A percentile compares a stretch with the other conserved stretches of the same genome.
These are phyloP conservation scores for Sarcoramphus papa DNA, from an alignment of 2,797 vertebrate species.

Conservation along the genomic window DNA sequence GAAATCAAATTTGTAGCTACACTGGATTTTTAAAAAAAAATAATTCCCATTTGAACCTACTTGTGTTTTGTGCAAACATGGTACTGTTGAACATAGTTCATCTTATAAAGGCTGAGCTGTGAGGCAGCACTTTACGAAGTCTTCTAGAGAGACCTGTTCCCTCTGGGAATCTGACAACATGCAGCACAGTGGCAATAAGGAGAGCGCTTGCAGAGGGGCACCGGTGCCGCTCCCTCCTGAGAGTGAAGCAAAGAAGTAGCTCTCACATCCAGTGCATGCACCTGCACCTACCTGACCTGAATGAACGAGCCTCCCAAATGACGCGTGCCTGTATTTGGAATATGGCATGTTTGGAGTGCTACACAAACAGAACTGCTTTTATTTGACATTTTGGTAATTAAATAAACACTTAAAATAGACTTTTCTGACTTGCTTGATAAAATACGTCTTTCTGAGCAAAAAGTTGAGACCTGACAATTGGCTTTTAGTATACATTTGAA, in stretches of 20 bases:
- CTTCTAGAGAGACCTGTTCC: not conserved
- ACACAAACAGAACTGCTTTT: not conserved
- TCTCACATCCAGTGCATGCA: not conserved
- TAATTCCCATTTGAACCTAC: not conserved
- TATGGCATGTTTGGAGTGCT: not conserved
- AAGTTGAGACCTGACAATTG: not conserved
- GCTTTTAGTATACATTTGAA: not conserved
- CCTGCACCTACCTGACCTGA: not conserved
- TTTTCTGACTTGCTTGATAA: not conserved
- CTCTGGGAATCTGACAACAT: not conserved
- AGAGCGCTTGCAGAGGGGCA: not conserved
- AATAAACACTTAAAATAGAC: not conserved
- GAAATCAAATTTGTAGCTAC: not conserved
- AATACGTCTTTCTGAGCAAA: not conserved
- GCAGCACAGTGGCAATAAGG: not conserved
- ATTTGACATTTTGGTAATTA: not conserved
- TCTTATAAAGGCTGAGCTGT: not conserved
- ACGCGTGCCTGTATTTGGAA: accelerated
- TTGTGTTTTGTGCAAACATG: accelerated
- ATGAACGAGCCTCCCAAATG: not conserved
- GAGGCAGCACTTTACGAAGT: not conserved
- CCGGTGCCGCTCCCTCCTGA: not conserved
- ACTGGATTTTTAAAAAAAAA: not conserved
- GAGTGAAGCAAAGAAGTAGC: not conserved
- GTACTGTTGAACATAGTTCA: not conserved